phyloP scores from a whole-genome alignment of 2,797 vertebrate species.

The Apogon talboti region DNA sequence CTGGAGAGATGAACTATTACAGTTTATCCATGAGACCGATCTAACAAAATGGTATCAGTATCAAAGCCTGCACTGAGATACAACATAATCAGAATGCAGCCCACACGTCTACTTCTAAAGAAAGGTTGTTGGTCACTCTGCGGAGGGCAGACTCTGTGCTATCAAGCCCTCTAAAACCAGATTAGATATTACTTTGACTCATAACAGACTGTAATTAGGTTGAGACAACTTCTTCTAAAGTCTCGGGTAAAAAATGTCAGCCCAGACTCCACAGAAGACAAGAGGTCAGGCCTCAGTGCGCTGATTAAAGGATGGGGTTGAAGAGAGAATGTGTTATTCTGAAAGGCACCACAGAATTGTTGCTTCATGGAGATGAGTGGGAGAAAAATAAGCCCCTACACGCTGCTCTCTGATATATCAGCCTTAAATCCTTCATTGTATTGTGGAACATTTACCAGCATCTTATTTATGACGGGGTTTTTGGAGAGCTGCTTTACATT shows the following conservation, averaged over 20 bases:
- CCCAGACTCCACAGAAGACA: slow-evolving; percentile 17
- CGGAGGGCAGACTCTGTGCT: slow-evolving; percentile 28
- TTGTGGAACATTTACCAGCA: slow-evolving; percentile 41
- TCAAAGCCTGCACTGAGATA: slow-evolving; percentile 20
- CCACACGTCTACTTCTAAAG: slow-evolving; percentile 37
- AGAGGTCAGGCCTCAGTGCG: slow-evolving; percentile 23
- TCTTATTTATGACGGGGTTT: slow-evolving; percentile 45
- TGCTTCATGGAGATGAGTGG: slow-evolving; percentile 28
- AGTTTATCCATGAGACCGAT: slow-evolving; percentile 14
- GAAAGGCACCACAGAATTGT: slow-evolving; percentile 38
- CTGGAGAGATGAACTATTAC: background rate
- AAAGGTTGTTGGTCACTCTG: slow-evolving; percentile 38
- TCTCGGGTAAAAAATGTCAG: slow-evolving; percentile 13
- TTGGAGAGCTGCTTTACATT: slow-evolving; percentile 26
- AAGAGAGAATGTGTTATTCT: slow-evolving; percentile 34
- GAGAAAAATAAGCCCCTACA: slow-evolving; percentile 31
- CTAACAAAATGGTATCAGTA: slow-evolving; percentile 2
- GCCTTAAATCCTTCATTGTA: slow-evolving; percentile 40
- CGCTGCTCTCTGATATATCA: slow-evolving; percentile 30
- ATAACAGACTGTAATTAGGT: slow-evolving; percentile 53
- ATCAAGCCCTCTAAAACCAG: slow-evolving; percentile 26
- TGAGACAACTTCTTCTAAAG: slow-evolving; percentile 31
- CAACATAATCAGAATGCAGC: slow-evolving; percentile 46
- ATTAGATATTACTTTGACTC: slow-evolving; percentile 52
- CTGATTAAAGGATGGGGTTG: slow-evolving; percentile 37